phyloP scores from a whole-genome alignment of 2,113 vertebrate genomes.

The Stigmatopora nigra region DNA sequence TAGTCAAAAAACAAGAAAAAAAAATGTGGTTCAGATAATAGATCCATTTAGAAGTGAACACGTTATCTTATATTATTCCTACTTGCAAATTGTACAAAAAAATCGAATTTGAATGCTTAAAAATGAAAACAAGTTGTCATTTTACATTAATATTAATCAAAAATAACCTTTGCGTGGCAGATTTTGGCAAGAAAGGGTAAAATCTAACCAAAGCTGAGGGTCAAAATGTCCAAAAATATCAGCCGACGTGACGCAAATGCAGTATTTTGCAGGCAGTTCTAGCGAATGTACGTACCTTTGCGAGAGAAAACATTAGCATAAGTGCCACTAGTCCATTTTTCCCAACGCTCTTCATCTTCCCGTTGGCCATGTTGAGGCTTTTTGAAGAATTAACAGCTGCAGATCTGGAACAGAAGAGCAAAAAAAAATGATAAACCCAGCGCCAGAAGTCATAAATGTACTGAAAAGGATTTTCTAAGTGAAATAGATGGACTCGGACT shows the following conservation, averaged over 20 bases:
- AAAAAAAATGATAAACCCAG: slow-evolving; percentile 4
- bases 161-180: too few species aligned
- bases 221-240: background rate
- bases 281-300: slow-evolving; percentile 62
- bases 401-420: slow-evolving; percentile 50
- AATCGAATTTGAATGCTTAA: too few species aligned
- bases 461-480: background rate
- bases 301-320: slow-evolving; percentile 62
- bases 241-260: background rate
- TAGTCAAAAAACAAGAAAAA: too few species aligned
- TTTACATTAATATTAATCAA: too few species aligned
- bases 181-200: too few species aligned
- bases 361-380: slow-evolving; percentile 36
- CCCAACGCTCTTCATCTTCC: slow-evolving; percentile 57
- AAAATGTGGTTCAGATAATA: too few species aligned
- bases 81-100: too few species aligned
- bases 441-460: background rate
- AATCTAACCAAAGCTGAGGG: too few species aligned
- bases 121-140: too few species aligned
- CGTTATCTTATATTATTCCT: too few species aligned
- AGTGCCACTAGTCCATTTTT: slow-evolving; percentile 51
- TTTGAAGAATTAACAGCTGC: slow-evolving; percentile 15
- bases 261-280: slow-evolving; percentile 26
- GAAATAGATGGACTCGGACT: background rate
- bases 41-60: too few species aligned